Evolutionary conservation across 1,140 invertebrate species (phyloP).

Genomic region (Euschistus heros): DNA sequence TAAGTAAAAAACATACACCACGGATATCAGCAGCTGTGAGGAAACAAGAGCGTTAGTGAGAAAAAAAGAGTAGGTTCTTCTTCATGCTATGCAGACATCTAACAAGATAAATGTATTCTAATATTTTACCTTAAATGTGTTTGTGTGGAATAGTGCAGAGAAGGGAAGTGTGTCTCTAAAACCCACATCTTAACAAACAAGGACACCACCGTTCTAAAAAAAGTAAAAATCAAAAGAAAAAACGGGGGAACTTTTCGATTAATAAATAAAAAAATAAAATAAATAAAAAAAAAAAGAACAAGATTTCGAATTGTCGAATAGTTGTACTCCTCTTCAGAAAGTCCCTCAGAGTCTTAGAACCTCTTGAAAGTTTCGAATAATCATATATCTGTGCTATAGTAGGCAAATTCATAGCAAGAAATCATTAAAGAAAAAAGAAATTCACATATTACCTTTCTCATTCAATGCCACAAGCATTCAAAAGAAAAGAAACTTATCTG

Average conservation of each 20-base stretch:
- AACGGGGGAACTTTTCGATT: slow-evolving; percentile 13
- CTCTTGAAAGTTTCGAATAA: too few relatives aligned
- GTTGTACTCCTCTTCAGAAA: background rate
- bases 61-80: slow-evolving; percentile 1
- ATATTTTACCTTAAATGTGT: slow-evolving; percentile 12
- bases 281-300: slow-evolving; percentile 10
- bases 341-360: background rate
- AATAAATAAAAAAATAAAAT: slow-evolving; percentile 12
- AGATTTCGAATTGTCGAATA: background rate
- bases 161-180: slow-evolving; percentile 20
- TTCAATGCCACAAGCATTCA: slow-evolving; percentile 11
- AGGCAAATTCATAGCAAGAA: slow-evolving; percentile 3
- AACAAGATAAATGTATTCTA: slow-evolving; percentile 9
- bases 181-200: slow-evolving; percentile 26
- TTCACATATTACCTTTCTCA: slow-evolving; percentile 12
- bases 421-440: background rate
- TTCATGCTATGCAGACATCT: slow-evolving; percentile 15
- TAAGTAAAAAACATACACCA: too few relatives aligned
- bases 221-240: slow-evolving; percentile 22
- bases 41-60: slow-evolving; percentile 2
- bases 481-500: background rate
- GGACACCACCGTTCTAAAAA: slow-evolving; percentile 25
- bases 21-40: slow-evolving; percentile 11
- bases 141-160: slow-evolving; percentile 16
- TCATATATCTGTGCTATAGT: background rate